phyloP scores from a whole-genome alignment of 2,797 vertebrate species.

The Poecilia velifera region DNA sequence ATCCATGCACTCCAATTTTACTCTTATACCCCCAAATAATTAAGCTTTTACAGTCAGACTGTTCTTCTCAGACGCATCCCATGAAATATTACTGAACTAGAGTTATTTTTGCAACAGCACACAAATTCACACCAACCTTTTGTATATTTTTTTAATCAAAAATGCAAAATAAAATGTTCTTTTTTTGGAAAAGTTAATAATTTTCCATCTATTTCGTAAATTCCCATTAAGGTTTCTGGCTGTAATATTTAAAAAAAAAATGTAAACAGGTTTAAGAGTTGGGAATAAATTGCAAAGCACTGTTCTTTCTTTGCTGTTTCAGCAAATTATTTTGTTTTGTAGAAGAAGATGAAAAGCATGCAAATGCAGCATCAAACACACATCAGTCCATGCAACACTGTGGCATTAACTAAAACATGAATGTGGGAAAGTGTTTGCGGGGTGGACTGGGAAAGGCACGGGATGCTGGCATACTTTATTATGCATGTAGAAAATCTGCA shows the following conservation, averaged over 20 bases:
- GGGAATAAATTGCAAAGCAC: not conserved
- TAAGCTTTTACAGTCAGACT: not conserved
- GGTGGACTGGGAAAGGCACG: not conserved
- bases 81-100: not conserved
- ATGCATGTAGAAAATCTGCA: conserved; percentile 32
- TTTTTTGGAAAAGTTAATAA: not conserved
- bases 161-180: not conserved
- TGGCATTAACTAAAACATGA: not conserved
- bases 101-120: not conserved
- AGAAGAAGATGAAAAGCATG: not conserved
- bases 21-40: not conserved
- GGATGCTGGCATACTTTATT: conserved; percentile 13
- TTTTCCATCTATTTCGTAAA: not conserved
- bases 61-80: not conserved
- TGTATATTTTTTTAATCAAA: not conserved
- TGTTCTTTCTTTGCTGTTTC: not conserved
- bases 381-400: conserved; percentile 4
- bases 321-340: conserved; percentile 4
- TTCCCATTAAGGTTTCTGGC: not conserved
- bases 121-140: not conserved
- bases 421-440: not conserved
- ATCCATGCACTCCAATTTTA: not conserved
- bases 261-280: not conserved
- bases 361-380: not conserved
- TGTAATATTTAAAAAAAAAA: not conserved